Base-by-base conservation (phyloP, 2,888 invertebrate genomes). In the Drosophila conformis region DNA sequence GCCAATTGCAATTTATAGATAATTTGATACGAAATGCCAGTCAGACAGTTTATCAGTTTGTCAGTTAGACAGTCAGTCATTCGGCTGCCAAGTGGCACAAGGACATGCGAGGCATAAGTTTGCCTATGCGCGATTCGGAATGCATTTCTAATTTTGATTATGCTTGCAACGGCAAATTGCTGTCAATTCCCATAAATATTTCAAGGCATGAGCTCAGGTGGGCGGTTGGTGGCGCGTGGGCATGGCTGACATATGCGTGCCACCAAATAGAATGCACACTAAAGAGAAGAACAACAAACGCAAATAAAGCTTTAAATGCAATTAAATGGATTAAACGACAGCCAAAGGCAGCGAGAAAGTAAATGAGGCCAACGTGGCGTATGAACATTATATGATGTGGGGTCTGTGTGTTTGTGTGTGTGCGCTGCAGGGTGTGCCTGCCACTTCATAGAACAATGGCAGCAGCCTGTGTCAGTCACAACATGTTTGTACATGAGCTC, bases 101-200 rank as follows among this genome's bases (percentile, higher is more conserved):
- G 87, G 87, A 87, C 89, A 80, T 70, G 36, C 53, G 38, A 53
- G 72, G 66, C 64, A 60, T 64, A 80, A 72, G 76, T 70, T 69
- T 71, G 78, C 71, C 75, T 76, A 68, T 78, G 67, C 60, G 84
- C 70, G 66, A 64, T 69, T 83, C 76, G 72, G 65, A 82, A 87
- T 87, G 88, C 75, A 83, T 88, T 83, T 82, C 82, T 80, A 86
- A 86, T 86, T 82, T 76, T 63, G 80, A 85, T 87, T 85, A 85
- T 83, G 73, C 65, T 65, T 59, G 69, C 80, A 72, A 73, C 64
- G 67, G 85, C 74, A 73, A 78, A 77, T 84, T 51, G 74, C 74
- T 59, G 35, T n/a, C 69, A 58, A 53, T 69, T 63, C 73, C 65
- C 56, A 69, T 74, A 61, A 82, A 80, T 80, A 83, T 77, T 74